Base-by-base conservation (phyloP, 2,797 vertebrate genomes). In the Peromyscus aztecus region DNA sequence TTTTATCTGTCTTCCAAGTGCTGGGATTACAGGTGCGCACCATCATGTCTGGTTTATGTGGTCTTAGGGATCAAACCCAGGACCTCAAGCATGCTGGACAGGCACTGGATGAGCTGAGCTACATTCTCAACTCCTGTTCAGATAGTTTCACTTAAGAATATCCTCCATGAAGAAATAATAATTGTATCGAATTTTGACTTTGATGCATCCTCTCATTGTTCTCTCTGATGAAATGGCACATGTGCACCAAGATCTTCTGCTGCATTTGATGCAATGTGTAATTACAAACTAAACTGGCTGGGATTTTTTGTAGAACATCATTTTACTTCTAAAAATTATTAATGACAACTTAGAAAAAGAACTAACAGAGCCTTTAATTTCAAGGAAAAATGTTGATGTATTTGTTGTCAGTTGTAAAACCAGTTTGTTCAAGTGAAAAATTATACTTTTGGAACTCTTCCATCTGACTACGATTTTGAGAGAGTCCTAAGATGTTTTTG, bases 321-420 rank as follows among this genome's bases (percentile, higher is more conserved):
- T 85, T 96, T 96, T 90, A 73, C 92, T 96, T 82, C 37, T 93
- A 86, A 95, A 85, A 89, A 77, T 80, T 49, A 76, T 37, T n/a
- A 77, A 78, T 29, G 71, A 89, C 52, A n/a, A 24, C 91, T 77
- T 37, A 92, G 88, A 67, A 76, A 94, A 69, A 95, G 40, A 85
- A 55, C 86, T 71, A 69, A 73, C 12, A 59, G 75, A 89, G 10
- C 29, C 69, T 95, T 7, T 93, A 95, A 89, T 57, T 92, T 82
- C 52, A 91, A 94, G 69, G 52, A 82, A 81, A 24, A 24, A 49
- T 24, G 0, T 80, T 84, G 49, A 77, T 13, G 69, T 96, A 84
- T 95, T 91, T 83, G 31, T 92, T 95, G 43, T 77, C 73, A 84
- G 0, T 88, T 52, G 75, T 95, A 95, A 82, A 96, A 80, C 21